phyloP scores from a whole-genome alignment of 2,797 vertebrate genomes.

The Urophycis tenuis region DNA sequence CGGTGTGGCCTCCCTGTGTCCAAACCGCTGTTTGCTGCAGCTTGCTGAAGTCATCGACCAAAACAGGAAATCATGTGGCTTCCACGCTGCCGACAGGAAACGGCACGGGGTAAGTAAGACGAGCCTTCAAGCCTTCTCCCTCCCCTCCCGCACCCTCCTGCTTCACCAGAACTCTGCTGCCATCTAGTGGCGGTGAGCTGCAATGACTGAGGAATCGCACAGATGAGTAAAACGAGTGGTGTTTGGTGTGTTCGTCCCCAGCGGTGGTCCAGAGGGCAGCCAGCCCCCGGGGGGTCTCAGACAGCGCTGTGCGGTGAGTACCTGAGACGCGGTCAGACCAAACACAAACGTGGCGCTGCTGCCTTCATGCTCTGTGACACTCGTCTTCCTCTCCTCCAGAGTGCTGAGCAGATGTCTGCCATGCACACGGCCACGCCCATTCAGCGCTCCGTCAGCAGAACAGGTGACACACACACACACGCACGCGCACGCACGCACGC shows the following conservation, averaged over 20 bases:
- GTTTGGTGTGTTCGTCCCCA: conserved; percentile 59
- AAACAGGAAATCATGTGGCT: conserved; percentile 71
- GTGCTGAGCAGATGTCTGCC: conserved; percentile 58
- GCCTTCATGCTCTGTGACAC: neutral
- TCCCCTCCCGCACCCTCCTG: neutral
- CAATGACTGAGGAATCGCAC: neutral
- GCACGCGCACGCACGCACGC: conserved; percentile 15
- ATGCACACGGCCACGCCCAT: conserved; percentile 13
- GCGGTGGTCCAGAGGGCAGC: conserved; percentile 65
- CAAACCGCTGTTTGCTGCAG: conserved; percentile 54
- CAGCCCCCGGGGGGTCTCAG: conserved; percentile 43
- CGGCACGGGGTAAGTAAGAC: conserved; percentile 63
- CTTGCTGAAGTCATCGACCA: conserved; percentile 61
- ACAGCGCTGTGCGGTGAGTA: conserved; percentile 66
- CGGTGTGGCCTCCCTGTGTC: conserved; percentile 20
- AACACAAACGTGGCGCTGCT: neutral
- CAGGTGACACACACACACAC: conserved; percentile 46
- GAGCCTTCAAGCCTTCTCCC: neutral
- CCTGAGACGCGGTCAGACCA: neutral
- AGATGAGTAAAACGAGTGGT: neutral
- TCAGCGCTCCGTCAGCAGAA: conserved; percentile 62
- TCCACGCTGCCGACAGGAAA: conserved; percentile 60
- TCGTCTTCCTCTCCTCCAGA: conserved; percentile 48
- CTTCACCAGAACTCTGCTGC: neutral
- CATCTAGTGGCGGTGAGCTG: neutral